Conservation (phyloP, 30 jellyfish, hydroid and myxozoan genomes). For the Aurelia sp. region DNA sequence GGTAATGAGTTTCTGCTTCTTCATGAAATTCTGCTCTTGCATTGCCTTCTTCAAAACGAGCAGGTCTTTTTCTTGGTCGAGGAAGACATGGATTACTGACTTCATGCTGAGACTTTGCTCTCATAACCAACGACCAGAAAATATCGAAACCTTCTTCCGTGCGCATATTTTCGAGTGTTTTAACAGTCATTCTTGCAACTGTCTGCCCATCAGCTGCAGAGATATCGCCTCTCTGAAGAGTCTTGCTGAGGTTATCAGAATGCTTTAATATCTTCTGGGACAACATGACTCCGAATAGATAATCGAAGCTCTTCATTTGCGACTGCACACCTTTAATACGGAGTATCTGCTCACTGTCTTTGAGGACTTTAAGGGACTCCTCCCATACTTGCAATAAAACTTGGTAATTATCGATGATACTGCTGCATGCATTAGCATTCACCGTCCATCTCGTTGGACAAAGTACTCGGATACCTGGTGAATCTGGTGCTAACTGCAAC, state of each 20-base stretch:
- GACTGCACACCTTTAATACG: constrained; percentile 14
- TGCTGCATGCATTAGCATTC: constrained; percentile 1
- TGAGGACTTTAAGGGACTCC: constrained; percentile 1
- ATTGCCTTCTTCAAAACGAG: constrained; percentile 18
- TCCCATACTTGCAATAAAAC: neutral
- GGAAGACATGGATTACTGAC: constrained; percentile 1
- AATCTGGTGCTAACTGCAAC: no score
- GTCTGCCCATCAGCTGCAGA: constrained; percentile 35
- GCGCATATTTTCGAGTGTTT: neutral
- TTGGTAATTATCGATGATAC: constrained; percentile 1
- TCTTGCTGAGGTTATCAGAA: constrained; percentile 31
- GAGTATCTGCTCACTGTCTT: constrained; percentile 1
- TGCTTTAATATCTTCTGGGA: constrained; percentile 33
- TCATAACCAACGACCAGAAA: neutral
- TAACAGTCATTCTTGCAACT: constrained; percentile 16
- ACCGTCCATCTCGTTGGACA: constrained; percentile 7
- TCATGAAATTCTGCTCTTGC: neutral
- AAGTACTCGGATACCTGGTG: no score
- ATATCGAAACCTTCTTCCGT: neutral
- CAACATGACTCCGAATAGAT: constrained; percentile 22
- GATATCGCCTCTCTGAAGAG: constrained; percentile 56
- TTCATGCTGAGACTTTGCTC: neutral
- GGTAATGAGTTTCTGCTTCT: neutral
- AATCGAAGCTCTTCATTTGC: constrained; percentile 15
- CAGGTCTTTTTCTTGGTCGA: constrained; percentile 23